Conservation (phyloP, 2,113 vertebrate species). For the Candoia aspera region DNA sequence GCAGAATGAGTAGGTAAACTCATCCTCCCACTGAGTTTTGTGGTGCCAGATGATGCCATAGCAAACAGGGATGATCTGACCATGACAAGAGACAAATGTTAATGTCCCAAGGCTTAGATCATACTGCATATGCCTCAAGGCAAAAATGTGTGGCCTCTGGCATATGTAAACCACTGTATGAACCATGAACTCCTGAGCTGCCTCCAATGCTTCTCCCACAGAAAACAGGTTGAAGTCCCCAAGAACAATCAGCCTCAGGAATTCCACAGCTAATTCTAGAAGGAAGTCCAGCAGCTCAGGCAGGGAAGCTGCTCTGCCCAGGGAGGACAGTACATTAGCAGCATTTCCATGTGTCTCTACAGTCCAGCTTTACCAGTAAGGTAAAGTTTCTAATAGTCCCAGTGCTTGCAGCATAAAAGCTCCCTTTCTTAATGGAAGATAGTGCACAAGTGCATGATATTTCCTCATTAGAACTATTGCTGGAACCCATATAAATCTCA, state of each 20-base stretch:
- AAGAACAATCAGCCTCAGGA: neutral
- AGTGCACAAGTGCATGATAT: constrained; percentile 19
- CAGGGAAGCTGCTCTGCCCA: neutral
- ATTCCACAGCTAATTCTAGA: neutral
- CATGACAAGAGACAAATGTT: neutral
- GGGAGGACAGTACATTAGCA: neutral
- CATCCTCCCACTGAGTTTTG: neutral
- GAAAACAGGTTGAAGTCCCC: neutral
- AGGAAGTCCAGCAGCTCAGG: neutral
- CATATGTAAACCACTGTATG: neutral
- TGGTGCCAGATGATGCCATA: neutral
- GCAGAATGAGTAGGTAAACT: neutral
- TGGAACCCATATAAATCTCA: constrained; percentile 60
- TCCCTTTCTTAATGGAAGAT: constrained; percentile 43
- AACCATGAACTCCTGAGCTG: neutral
- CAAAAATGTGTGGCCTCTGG: neutral
- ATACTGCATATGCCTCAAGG: neutral
- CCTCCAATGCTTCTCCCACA: neutral
- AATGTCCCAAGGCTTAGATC: neutral
- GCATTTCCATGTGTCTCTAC: neutral
- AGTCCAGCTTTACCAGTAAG: neutral
- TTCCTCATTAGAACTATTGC: constrained; percentile 47
- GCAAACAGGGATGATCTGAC: neutral
- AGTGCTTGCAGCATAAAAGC: constrained; percentile 10
- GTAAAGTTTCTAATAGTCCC: constrained; percentile 11